Conservation (phyloP, 2,888 invertebrate species). For the Neoscelio sp. region DNA sequence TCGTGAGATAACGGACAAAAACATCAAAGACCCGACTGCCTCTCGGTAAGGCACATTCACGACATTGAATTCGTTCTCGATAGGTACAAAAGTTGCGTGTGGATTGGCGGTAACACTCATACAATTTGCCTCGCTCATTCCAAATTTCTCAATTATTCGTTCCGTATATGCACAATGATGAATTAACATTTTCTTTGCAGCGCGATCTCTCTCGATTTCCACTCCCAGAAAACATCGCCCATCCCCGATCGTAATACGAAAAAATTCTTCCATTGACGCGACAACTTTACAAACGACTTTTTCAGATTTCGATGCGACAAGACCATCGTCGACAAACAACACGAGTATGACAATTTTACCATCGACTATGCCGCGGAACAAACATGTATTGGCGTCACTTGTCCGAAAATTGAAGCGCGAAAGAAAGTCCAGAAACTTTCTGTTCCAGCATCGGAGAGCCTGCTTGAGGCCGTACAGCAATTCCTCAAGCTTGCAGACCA, state of each 20-base stretch:
- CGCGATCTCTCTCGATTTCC: slow-evolving; percentile 56
- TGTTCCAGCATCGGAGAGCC: slow-evolving; percentile 47
- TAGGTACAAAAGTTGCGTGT: no score
- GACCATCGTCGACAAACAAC: slow-evolving; percentile 56
- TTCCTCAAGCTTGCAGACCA: slow-evolving; percentile 37
- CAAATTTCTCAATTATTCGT: slow-evolving; percentile 52
- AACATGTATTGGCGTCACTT: slow-evolving; percentile 41
- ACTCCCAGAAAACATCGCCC: slow-evolving; percentile 42
- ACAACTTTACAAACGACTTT: background rate
- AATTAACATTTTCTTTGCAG: slow-evolving; percentile 37
- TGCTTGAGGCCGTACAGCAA: slow-evolving; percentile 60
- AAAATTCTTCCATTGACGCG: slow-evolving; percentile 12
- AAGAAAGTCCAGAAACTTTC: slow-evolving; percentile 30
- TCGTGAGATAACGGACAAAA: no score
- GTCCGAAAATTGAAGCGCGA: slow-evolving; percentile 15
- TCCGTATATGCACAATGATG: slow-evolving; percentile 55
- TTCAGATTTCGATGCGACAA: slow-evolving; percentile 23
- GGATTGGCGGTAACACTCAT: no score
- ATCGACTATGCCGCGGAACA: slow-evolving; percentile 18
- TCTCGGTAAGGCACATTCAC: no score
- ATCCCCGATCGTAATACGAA: slow-evolving; percentile 59
- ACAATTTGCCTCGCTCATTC: no score
- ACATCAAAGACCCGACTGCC: no score
- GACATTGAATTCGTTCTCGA: no score
- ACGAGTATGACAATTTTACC: slow-evolving; percentile 33